These are phyloP conservation scores for Chrosomus eos DNA, from an alignment of 2,797 vertebrate species.

Conservation along the genomic window DNA sequence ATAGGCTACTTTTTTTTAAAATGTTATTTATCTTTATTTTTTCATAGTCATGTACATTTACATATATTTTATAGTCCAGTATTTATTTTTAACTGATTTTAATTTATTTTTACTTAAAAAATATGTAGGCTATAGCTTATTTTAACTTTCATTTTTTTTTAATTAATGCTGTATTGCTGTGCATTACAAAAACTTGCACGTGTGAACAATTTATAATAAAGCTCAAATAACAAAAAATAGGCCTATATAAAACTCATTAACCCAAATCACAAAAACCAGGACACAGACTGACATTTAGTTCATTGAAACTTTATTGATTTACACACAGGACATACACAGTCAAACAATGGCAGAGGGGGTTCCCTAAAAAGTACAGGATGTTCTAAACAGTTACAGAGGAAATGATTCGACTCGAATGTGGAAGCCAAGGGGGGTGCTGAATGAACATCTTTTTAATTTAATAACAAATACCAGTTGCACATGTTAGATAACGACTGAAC, in stretches of 20 bases:
- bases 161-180: neutral
- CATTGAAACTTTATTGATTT: constrained; percentile 44
- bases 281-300: constrained; percentile 21
- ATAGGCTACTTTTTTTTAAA: neutral
- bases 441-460: constrained; percentile 64
- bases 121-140: fast-evolving
- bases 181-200: neutral
- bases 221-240: neutral
- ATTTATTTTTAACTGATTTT: neutral
- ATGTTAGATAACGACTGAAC: constrained; percentile 56
- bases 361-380: constrained; percentile 78
- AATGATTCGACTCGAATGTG: constrained; percentile 71
- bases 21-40: neutral
- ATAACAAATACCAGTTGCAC: constrained; percentile 63
- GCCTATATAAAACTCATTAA: neutral
- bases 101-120: neutral
- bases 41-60: neutral
- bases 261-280: constrained; percentile 18
- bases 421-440: constrained; percentile 58
- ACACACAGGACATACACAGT: constrained; percentile 54
- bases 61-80: neutral
- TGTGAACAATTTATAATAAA: neutral
- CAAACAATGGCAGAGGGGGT: constrained; percentile 63
- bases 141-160: neutral
- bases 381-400: constrained; percentile 74